Base-by-base conservation (phyloP, 2,113 vertebrate species). In the Myotis brandtii region DNA sequence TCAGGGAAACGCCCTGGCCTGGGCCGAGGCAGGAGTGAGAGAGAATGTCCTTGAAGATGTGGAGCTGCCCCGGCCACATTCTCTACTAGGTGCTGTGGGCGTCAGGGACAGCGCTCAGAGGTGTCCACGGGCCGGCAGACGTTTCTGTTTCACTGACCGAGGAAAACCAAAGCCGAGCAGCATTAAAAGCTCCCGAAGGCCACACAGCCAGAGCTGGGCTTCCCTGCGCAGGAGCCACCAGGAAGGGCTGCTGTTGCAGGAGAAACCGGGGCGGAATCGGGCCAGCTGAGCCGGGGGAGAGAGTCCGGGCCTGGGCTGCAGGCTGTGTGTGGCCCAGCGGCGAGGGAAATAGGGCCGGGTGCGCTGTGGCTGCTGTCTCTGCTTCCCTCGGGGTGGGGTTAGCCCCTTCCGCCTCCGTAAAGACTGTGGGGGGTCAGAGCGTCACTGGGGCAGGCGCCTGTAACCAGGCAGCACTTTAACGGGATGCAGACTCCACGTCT, bases 401-500 rank as follows among this genome's bases (percentile, higher is more conserved):
- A 73, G 62, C 37, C 10, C 10, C 10, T 5, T 70, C 43, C 66
- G 69, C 21, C n/a, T 20, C 59, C 17, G 3, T 56, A 14, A 43
- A 17, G 59, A 32, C 62, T 56, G 73, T 69, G 4, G 32, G 9
- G 9, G 46, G 12, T 70, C 56, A 21, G 81, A n/a, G 6, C 20
- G 0, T 23, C 37, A 6, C 2, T 23, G 46, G 9, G 20, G 50
- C 5, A 73, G 0, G 32, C 77, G 16, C 37, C 43, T 32, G 0
- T 43, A 12, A 2, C 20, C 46, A 79, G 17, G 67, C 75, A 40
- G 7, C 5, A 6, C 4, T 32, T 0, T 25, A 48, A 46, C 40
- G 23, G 21, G 40, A 23, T 17, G 14, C 25, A n/a, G 94, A 37
- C 27, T 62, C 54, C 50, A 5, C 7, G 59, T 34, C 32, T 30